Evolutionary conservation across 2,797 vertebrate genomes (phyloP), one percentile per base, ranked within the genome.

Genomic region (Eupleurogrammus muticus): DNA sequence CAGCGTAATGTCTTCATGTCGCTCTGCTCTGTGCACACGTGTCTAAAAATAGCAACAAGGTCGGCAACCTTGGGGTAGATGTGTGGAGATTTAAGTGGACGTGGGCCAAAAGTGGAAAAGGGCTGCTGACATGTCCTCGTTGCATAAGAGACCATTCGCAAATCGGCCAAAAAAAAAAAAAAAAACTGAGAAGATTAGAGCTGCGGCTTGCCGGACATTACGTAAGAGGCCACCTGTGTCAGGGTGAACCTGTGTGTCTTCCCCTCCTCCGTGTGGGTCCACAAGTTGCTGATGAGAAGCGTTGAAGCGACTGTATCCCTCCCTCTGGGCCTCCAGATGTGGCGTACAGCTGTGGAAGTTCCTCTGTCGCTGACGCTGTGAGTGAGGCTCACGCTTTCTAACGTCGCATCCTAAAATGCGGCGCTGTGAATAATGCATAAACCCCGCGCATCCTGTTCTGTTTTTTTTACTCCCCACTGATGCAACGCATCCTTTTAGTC

Each of bases 41-140:
- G 42, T 54, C 70, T 58, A 65, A 64, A 77, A 85, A 86, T 82
- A 86, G 76, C 16, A 73, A 69, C 60, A 75, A 73, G 82, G 77
- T 82, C 72, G 59, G 53, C 80, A 74, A 82, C 66, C 70, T 76
- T 46, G 3, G 53, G 56, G 57, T 74, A 36, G 42, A 78, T 80
- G 62, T 66, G 52, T 66, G 50, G 58, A 77, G 70, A 61, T 83
- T 75, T 64, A 62, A 59, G 72, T 83, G 85, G 80, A 83, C 48
- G 51, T 72, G 53, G 21, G 83, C 86, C 82, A 89, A 76, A 75
- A 80, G 34, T n/a, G 48, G 34, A 42, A 50, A n/a, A 59, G 60
- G 69, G 65, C 63, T 70, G 77, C 79, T 84, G 87, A 77, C 61
- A 66, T 53, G 64, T 64, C 24, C 14, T 16, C 47, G 16, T 82